A percentile compares a stretch with the other conserved stretches of the same genome.
Evolutionary conservation across 2,888 invertebrate species (phyloP).

Genomic region (Axea sp.): DNA sequence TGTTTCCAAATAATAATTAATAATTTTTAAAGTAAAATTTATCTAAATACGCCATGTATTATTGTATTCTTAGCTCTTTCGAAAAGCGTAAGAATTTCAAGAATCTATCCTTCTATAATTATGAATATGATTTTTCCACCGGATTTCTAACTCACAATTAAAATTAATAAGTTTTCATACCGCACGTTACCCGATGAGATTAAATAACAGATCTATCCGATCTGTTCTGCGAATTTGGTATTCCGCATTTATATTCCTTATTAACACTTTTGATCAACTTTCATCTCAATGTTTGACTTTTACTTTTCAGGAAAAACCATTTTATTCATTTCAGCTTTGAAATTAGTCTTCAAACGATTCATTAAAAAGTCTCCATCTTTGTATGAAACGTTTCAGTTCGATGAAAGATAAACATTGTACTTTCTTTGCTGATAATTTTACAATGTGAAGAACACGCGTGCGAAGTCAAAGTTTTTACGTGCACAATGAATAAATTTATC

Average conservation of each 20-base stretch:
- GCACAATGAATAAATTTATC: not conserved
- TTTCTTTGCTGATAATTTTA: slow-evolving; percentile 24
- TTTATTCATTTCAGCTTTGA: not conserved
- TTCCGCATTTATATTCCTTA: slow-evolving; percentile 9
- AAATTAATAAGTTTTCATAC: too few relatives aligned
- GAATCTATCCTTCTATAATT: too few relatives aligned
- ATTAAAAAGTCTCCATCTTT: not conserved
- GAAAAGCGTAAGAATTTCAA: too few relatives aligned
- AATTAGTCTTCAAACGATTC: slow-evolving; percentile 3
- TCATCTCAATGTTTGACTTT: slow-evolving; percentile 15
- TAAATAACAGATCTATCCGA: too few relatives aligned
- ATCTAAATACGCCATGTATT: too few relatives aligned
- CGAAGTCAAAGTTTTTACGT: slow-evolving; percentile 20
- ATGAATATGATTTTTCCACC: too few relatives aligned
- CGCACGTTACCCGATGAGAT: too few relatives aligned
- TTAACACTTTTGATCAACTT: slow-evolving; percentile 20
- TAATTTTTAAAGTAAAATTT: too few relatives aligned
- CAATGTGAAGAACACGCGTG: slow-evolving; percentile 12
- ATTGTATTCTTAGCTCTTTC: too few relatives aligned
- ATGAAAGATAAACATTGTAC: slow-evolving; percentile 18
- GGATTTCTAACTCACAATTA: too few relatives aligned
- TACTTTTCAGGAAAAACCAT: slow-evolving; percentile 29
- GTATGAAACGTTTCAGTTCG: slow-evolving; percentile 3
- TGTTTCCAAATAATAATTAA: too few relatives aligned
- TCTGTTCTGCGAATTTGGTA: too few relatives aligned